These are phyloP conservation scores for Osmerus eperlanus DNA, from an alignment of 2,113 vertebrate genomes.

Conservation along the genomic window DNA sequence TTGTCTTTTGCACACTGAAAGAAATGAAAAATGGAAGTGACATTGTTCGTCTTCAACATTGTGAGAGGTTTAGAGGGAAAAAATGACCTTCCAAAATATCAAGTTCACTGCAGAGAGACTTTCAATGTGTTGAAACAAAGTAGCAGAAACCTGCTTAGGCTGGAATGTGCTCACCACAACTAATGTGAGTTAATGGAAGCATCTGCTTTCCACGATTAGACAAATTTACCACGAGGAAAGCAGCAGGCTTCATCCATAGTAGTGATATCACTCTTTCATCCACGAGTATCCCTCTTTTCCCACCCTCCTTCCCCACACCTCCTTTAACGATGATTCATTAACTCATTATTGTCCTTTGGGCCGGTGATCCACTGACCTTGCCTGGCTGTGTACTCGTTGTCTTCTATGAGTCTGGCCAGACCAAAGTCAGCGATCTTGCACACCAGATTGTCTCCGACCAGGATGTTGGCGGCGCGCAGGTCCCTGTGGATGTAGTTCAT, in stretches of 20 bases:
- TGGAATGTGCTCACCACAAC: slow-evolving; percentile 22
- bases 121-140: background rate
- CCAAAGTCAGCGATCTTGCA: slow-evolving; percentile 98
- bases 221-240: slow-evolving; percentile 36
- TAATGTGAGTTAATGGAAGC: slow-evolving; percentile 36
- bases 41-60: no score
- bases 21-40: no score
- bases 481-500: slow-evolving; percentile 99
- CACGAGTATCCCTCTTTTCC: slow-evolving; percentile 9
- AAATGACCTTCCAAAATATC: background rate
- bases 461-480: slow-evolving; percentile 93
- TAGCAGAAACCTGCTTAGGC: background rate
- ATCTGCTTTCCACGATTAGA: slow-evolving; percentile 45
- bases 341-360: background rate
- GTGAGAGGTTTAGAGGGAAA: background rate
- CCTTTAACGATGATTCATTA: background rate
- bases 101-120: background rate
- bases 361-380: slow-evolving; percentile 75
- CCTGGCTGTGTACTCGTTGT: slow-evolving; percentile 94
- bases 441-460: slow-evolving; percentile 92
- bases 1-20: no score
- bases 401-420: slow-evolving; percentile 93
- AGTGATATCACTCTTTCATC: slow-evolving; percentile 25
- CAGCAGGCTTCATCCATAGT: slow-evolving; percentile 20
- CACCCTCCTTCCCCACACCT: background rate